Evolutionary conservation across 2,797 vertebrate genomes (phyloP).

Genomic region (Numenius phaeopus): DNA sequence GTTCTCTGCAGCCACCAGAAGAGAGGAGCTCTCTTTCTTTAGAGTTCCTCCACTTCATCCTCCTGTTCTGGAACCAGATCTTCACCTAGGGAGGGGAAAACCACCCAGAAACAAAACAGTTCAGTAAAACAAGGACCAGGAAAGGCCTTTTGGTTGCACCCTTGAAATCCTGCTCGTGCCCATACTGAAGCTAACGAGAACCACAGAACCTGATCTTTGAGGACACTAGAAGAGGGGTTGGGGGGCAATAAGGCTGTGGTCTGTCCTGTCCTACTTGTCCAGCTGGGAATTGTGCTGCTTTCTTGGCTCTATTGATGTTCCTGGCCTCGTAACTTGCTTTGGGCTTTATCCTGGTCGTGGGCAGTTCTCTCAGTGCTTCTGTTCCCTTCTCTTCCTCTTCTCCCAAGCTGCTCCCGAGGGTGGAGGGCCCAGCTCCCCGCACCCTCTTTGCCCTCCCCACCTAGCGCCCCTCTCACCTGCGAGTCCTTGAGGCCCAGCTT

Average conservation of each 20-base stretch:
- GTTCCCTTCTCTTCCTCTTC: not conserved
- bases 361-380: not conserved
- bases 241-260: too few relatives aligned
- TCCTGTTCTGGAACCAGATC: constrained; percentile 98
- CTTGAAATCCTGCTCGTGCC: not conserved
- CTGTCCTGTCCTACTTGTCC: not conserved
- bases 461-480: constrained; percentile 80
- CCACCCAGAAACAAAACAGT: rapidly evolving
- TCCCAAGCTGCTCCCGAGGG: rapidly evolving
- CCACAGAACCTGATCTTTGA: not conserved
- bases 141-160: not conserved
- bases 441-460: too few relatives aligned
- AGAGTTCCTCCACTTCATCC: constrained; percentile 99
- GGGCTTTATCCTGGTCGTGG: not conserved
- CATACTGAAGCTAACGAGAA: rapidly evolving
- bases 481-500: constrained; percentile 97
- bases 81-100: constrained; percentile 85
- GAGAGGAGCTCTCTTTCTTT: constrained; percentile 97
- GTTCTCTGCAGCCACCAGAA: constrained; percentile 93
- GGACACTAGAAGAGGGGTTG: not conserved
- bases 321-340: rapidly evolving
- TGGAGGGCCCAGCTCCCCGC: rapidly evolving
- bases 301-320: not conserved
- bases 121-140: not conserved
- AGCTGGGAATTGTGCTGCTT: rapidly evolving